Conservation (phyloP, 2,888 invertebrate species). For the Drosophila nr. medialis region DNA sequence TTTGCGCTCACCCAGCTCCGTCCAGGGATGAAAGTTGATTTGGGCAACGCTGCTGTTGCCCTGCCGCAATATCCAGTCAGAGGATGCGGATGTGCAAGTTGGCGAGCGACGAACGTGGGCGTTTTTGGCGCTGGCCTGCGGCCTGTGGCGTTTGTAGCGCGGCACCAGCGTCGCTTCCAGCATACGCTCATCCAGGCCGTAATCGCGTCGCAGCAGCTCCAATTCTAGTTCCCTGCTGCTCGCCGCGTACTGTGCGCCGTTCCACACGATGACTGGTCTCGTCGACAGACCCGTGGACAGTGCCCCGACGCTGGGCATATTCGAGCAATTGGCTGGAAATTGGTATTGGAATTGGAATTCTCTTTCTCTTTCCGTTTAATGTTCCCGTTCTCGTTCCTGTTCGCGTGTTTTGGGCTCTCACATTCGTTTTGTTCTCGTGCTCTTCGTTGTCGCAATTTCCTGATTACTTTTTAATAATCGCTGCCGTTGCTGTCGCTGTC, state of each 20-base stretch:
- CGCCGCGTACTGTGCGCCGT: constrained; percentile 81
- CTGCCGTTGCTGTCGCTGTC: constrained; percentile 15
- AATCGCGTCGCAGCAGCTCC: constrained; percentile 74
- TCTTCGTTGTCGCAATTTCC: constrained; percentile 45
- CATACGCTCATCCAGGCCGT: constrained; percentile 80
- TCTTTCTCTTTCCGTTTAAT: background rate
- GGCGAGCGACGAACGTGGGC: constrained; percentile 52
- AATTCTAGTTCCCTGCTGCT: constrained; percentile 79
- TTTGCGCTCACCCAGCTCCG: constrained; percentile 63
- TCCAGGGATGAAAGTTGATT: constrained; percentile 84
- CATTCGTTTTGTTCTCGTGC: constrained; percentile 20
- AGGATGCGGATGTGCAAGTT: constrained; percentile 20
- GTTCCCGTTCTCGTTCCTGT: background rate
- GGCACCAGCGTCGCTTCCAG: constrained; percentile 79
- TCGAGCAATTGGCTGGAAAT: constrained; percentile 1
- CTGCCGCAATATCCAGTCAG: constrained; percentile 83
- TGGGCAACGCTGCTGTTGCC: constrained; percentile 64
- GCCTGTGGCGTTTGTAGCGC: constrained; percentile 73
- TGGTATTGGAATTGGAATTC: background rate
- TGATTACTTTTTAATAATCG: constrained; percentile 61
- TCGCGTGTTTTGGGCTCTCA: constrained; percentile 8
- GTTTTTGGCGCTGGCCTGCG: constrained; percentile 78
- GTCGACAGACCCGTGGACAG: constrained; percentile 32
- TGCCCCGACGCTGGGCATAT: constrained; percentile 41
- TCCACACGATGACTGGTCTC: constrained; percentile 78